phyloP scores from a whole-genome alignment of 1,140 invertebrate genomes.

The Oscheius sp. region DNA sequence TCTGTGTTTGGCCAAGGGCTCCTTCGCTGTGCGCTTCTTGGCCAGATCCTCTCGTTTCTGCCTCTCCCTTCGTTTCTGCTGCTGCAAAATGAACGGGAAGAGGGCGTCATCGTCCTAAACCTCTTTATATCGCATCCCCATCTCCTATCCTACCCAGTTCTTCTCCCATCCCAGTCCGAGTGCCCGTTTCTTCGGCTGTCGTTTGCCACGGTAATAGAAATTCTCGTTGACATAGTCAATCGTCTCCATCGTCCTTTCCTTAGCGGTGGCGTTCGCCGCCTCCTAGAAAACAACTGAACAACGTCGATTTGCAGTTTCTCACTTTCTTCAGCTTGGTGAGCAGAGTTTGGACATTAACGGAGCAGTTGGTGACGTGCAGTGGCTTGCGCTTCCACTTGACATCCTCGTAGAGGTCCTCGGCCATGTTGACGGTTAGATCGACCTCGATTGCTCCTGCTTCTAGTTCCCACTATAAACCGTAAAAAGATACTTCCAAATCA shows the following conservation, averaged over 20 bases:
- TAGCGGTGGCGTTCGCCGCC: too few relatives aligned
- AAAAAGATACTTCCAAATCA: background rate
- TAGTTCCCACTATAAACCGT: background rate
- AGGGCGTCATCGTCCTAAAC: background rate
- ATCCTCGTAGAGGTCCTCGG: background rate
- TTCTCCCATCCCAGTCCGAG: background rate
- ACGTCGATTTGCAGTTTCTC: too few relatives aligned
- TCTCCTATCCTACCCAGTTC: background rate
- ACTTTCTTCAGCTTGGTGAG: background rate
- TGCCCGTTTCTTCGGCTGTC: background rate
- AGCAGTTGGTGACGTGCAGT: background rate
- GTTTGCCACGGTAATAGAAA: slow-evolving; percentile 11
- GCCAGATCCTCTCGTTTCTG: background rate
- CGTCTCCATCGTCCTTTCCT: slow-evolving; percentile 35
- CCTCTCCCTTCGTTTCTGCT: background rate
- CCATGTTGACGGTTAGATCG: background rate
- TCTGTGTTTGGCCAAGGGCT: background rate
- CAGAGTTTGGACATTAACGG: background rate
- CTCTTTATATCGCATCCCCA: background rate
- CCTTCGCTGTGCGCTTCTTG: background rate
- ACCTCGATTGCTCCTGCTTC: background rate
- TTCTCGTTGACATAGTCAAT: slow-evolving; percentile 41
- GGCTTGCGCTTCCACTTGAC: background rate
- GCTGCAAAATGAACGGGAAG: background rate
- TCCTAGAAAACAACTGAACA: too few relatives aligned